Percentiles rank a stretch among this genome's conserved stretches.
Conservation (phyloP, 1,140 invertebrate species). For the Periplaneta americana region DNA sequence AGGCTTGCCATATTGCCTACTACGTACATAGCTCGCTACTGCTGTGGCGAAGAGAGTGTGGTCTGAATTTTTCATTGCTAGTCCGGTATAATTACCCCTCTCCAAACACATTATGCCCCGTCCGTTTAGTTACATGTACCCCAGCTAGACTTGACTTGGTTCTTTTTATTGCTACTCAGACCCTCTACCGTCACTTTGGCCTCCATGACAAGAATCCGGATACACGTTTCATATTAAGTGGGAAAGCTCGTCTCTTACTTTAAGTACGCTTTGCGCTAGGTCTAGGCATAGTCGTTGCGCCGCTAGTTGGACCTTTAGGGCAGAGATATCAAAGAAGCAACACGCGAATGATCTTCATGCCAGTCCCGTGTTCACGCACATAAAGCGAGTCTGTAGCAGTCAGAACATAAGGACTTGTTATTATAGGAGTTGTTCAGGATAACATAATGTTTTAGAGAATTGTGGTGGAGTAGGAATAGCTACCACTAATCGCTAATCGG, state of each 20-base stretch:
- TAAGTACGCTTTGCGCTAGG: too few relatives aligned
- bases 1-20: not conserved
- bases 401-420: too few relatives aligned
- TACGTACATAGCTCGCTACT: not conserved
- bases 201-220: not conserved
- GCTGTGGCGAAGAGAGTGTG: not conserved
- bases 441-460: too few relatives aligned
- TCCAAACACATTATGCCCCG: not conserved
- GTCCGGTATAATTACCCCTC: not conserved
- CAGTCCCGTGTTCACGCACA: too few relatives aligned
- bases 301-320: too few relatives aligned
- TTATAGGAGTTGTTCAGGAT: too few relatives aligned
- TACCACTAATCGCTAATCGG: too few relatives aligned
- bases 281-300: too few relatives aligned
- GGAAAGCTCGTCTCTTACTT: not conserved
- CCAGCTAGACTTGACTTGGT: not conserved
- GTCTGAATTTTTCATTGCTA: not conserved
- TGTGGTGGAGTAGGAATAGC: too few relatives aligned
- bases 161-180: not conserved
- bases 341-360: too few relatives aligned
- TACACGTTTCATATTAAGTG: not conserved
- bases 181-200: not conserved
- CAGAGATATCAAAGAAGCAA: too few relatives aligned
- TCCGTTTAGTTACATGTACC: not conserved
- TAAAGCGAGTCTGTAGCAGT: too few relatives aligned